Evolutionary conservation across 2,888 invertebrate genomes (phyloP).

Genomic region (Melipona beecheii): DNA sequence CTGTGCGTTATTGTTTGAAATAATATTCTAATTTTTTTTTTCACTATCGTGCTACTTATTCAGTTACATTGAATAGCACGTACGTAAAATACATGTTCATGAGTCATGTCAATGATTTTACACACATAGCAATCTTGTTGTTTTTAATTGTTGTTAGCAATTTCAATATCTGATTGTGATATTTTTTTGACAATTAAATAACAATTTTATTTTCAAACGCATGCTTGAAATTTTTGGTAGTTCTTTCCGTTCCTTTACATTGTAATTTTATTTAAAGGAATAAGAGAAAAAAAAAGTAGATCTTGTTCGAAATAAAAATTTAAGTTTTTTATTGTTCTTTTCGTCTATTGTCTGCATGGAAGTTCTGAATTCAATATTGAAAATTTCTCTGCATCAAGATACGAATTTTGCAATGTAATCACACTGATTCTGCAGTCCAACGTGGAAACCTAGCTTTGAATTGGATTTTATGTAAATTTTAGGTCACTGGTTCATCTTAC

Average conservation of each 20-base stretch:
- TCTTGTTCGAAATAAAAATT: too few relatives aligned
- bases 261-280: not conserved
- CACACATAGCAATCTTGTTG: not conserved
- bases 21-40: not conserved
- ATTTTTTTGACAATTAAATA: not conserved
- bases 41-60: not conserved
- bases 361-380: not conserved
- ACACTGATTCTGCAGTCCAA: conserved; percentile 35
- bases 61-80: not conserved
- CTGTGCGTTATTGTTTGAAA: not conserved
- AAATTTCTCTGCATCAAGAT: conserved; percentile 11
- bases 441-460: conserved; percentile 39
- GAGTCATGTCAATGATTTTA: not conserved
- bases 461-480: conserved; percentile 35
- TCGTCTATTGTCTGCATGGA: not conserved
- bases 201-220: not conserved
- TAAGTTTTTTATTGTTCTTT: not conserved
- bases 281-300: not conserved
- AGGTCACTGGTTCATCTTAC: conserved; percentile 30
- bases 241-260: not conserved
- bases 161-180: too few relatives aligned
- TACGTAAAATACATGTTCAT: not conserved
- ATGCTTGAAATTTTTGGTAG: not conserved
- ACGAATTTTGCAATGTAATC: conserved; percentile 35
- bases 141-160: not conserved